Conservation (phyloP, 1,140 invertebrate species). For the Diprion similis region DNA sequence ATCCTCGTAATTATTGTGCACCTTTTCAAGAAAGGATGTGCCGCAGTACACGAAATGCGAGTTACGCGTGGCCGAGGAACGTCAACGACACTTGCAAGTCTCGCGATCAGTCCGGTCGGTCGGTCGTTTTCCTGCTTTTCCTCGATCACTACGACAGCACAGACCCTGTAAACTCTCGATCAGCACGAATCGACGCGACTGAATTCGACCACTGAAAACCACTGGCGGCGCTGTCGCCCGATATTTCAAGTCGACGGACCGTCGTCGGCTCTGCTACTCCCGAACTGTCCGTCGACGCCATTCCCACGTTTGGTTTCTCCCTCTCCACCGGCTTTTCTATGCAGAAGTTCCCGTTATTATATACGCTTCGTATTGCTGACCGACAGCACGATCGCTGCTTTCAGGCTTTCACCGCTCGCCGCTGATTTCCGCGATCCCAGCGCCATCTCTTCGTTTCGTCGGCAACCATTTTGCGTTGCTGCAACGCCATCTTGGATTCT, state of each 20-base stretch:
- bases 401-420: not conserved
- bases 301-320: not conserved
- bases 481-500: too few species aligned
- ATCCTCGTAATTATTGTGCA: too few species aligned
- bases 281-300: not conserved
- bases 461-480: too few species aligned
- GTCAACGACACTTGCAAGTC: too few species aligned
- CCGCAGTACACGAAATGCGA: too few species aligned
- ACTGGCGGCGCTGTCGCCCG: not conserved
- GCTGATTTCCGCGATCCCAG: not conserved
- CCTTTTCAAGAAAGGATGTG: too few species aligned
- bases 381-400: not conserved
- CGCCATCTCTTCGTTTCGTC: not conserved
- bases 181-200: too few species aligned
- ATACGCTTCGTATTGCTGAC: not conserved
- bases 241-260: not conserved
- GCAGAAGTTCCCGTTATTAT: not conserved
- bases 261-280: constrained; percentile 11
- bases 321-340: not conserved
- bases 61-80: too few species aligned
- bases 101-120: constrained; percentile 3
- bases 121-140: constrained; percentile 40
- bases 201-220: not conserved
- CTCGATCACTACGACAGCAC: constrained; percentile 44
- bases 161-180: constrained; percentile 28